Evolutionary conservation across 2,113 vertebrate genomes (phyloP).

Genomic region (Solea senegalensis): DNA sequence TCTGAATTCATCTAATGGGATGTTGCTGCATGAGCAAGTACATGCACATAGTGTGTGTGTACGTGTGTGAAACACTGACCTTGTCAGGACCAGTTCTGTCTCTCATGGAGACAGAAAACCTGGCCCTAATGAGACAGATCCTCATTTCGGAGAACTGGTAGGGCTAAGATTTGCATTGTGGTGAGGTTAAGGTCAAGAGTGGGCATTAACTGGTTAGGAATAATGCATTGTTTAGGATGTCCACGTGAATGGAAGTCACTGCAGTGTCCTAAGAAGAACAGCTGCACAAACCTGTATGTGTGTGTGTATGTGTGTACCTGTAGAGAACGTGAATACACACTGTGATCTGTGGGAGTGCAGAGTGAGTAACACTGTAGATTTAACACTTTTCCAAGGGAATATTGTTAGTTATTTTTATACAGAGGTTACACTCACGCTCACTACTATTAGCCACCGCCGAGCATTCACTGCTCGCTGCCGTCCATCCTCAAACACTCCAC

Average conservation of each 20-base stretch:
- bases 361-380: conserved; percentile 71
- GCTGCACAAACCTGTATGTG: neutral
- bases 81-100: too few species aligned
- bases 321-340: conserved; percentile 49
- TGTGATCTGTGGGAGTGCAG: conserved; percentile 70
- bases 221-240: too few species aligned
- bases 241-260: too few species aligned
- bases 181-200: neutral
- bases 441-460: conserved; percentile 39
- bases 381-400: conserved; percentile 61
- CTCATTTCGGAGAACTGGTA: too few species aligned
- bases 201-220: neutral
- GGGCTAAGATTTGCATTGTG: too few species aligned
- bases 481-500: conserved; percentile 33
- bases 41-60: conserved; percentile 34
- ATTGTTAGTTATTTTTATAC: conserved; percentile 73
- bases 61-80: neutral
- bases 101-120: too few species aligned
- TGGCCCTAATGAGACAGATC: too few species aligned
- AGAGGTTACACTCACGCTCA: conserved; percentile 59
- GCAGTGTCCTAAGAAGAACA: too few species aligned
- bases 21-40: conserved; percentile 51
- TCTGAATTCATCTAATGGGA: conserved; percentile 63
- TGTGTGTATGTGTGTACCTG: conserved; percentile 24
- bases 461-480: conserved; percentile 27